These are phyloP conservation scores for Apteryx mantelli DNA, from an alignment of 2,113 vertebrate species.

Conservation along the genomic window DNA sequence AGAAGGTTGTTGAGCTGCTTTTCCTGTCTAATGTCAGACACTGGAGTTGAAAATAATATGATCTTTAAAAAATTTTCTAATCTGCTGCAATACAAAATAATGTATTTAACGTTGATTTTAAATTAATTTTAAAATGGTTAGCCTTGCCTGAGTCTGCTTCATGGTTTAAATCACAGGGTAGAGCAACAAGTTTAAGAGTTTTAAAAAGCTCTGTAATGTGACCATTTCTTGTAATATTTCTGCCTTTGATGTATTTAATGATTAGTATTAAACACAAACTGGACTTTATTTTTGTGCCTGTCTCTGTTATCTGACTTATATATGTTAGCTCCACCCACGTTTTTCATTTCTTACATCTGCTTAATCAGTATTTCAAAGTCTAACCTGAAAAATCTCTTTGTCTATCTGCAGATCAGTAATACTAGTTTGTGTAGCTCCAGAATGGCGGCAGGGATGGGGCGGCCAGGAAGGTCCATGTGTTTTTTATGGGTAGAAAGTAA, in stretches of 20 bases:
- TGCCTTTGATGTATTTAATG: background rate
- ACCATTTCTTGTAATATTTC: background rate
- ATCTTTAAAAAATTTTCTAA: background rate
- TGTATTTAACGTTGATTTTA: background rate
- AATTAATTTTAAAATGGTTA: background rate
- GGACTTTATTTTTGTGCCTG: background rate
- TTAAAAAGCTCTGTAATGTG: background rate
- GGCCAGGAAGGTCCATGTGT: background rate
- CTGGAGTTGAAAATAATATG: background rate
- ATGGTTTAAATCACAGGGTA: background rate
- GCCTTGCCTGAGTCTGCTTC: background rate
- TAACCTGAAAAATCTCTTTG: background rate
- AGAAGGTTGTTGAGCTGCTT: background rate
- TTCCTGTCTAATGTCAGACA: background rate
- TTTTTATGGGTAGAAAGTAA: constrained; percentile 8
- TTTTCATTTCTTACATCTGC: background rate
- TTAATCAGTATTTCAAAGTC: background rate
- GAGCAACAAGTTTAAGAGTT: background rate
- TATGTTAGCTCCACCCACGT: rapidly evolving
- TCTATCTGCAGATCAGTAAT: background rate
- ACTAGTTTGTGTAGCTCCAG: background rate
- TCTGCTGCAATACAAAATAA: background rate
- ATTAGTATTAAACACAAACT: background rate
- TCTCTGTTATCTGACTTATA: rapidly evolving
- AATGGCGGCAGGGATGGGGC: background rate